Percentiles rank a stretch among this genome's conserved stretches.
phyloP scores from a whole-genome alignment of 2,113 vertebrate genomes.

The Onychostoma macrolepis region DNA sequence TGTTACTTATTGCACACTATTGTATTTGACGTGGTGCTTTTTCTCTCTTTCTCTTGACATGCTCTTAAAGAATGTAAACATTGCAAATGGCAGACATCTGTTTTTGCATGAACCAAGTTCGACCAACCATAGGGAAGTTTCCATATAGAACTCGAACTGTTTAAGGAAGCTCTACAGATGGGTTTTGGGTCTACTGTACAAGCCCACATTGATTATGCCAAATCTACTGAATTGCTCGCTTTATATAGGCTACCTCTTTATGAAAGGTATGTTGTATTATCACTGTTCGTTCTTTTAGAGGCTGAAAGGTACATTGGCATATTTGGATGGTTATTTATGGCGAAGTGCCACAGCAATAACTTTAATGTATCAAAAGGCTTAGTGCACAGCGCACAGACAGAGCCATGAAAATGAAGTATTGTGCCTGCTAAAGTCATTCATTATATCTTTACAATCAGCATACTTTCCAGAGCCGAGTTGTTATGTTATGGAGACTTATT shows the following conservation, averaged over 20 bases:
- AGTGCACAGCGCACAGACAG: slow-evolving; percentile 39
- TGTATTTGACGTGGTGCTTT: slow-evolving; percentile 73
- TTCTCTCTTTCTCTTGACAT: slow-evolving; percentile 47
- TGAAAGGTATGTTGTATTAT: not conserved
- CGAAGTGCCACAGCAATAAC: slow-evolving; percentile 47
- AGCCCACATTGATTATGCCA: not conserved
- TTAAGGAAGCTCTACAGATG: not conserved
- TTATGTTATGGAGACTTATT: slow-evolving; percentile 76
- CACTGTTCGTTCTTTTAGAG: slow-evolving; percentile 14
- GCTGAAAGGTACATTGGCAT: slow-evolving; percentile 2
- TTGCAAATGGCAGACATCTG: slow-evolving; percentile 87
- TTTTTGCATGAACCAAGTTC: slow-evolving; percentile 72
- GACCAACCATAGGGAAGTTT: slow-evolving; percentile 48
- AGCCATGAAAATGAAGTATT: slow-evolving; percentile 67
- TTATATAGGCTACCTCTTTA: not conserved
- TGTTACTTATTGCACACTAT: slow-evolving; percentile 59
- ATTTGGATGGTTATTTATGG: slow-evolving; percentile 54
- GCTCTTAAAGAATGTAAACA: slow-evolving; percentile 87
- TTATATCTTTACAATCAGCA: slow-evolving; percentile 73
- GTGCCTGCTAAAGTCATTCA: slow-evolving; percentile 60
- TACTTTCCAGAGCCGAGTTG: slow-evolving; percentile 69
- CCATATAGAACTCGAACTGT: not conserved
- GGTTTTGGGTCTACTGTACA: not conserved
- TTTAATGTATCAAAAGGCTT: slow-evolving; percentile 53
- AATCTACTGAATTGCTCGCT: not conserved